Conservation (phyloP, 2,888 invertebrate genomes). For the Drosophila infuscata region DNA sequence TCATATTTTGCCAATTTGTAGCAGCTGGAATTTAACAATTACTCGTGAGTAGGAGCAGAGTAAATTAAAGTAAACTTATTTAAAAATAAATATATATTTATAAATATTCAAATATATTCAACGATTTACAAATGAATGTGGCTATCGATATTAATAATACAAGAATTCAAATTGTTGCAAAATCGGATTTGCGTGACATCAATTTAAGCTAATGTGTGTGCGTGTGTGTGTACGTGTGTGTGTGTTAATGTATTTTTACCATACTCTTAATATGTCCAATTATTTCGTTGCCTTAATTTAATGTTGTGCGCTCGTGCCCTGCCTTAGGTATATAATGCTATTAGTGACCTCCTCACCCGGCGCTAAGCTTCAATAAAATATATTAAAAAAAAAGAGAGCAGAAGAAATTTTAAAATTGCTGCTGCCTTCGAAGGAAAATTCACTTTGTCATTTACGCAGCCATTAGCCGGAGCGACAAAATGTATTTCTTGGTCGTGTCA, state of each 20-base stretch:
- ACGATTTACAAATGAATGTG: too few species aligned
- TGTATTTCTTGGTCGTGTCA: slow-evolving; percentile 61
- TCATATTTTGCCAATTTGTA: too few species aligned
- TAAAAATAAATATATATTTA: neutral
- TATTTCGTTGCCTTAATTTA: slow-evolving; percentile 48
- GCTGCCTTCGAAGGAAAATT: slow-evolving; percentile 59
- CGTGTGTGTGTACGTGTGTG: slow-evolving; percentile 15
- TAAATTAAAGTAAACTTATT: neutral
- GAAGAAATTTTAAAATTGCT: slow-evolving; percentile 22
- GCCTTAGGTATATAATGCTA: slow-evolving; percentile 53
- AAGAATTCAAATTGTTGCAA: neutral
- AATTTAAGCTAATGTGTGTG: slow-evolving; percentile 38
- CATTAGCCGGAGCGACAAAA: slow-evolving; percentile 71
- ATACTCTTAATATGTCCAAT: slow-evolving; percentile 42
- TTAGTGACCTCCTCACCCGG: slow-evolving; percentile 55
- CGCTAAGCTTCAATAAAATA: slow-evolving; percentile 32
- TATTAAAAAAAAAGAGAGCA: slow-evolving; percentile 5
- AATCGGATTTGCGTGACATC: neutral
- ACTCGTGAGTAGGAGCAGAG: too few species aligned
- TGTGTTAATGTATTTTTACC: slow-evolving; percentile 32
- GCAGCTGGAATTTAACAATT: too few species aligned
- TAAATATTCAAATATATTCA: neutral
- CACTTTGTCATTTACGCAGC: slow-evolving; percentile 79
- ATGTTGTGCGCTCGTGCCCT: slow-evolving; percentile 28
- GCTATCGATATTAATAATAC: neutral